Base-by-base conservation (phyloP, 2,797 vertebrate genomes). In the Centroberyx gerrardi region DNA sequence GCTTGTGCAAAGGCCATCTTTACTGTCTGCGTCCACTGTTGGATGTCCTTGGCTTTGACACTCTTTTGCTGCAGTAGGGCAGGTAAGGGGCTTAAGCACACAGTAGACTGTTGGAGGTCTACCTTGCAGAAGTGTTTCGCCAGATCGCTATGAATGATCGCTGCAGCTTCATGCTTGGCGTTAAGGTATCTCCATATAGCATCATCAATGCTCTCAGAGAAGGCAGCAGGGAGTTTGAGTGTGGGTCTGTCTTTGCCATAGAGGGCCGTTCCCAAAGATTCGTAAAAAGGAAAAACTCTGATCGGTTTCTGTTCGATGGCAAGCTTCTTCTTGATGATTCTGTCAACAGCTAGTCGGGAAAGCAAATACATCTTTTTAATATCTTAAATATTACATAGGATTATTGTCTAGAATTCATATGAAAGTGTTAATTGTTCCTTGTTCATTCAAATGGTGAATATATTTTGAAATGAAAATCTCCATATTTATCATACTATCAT, bases 281-380 rank as follows among this genome's bases (percentile, higher is more conserved):
- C 1, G 13, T 96, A 97, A 84, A 95, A 98, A 4, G 96, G 97
- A 80, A 96, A 96, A 62, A 97, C 94, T 68, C 66, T 95, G 62
- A 99, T 72, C 0, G 89, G 88, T 28, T 88, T 81, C 28, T 89
- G 81, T 58, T 83, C 83, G 68, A 97, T 87, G 0, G 6, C 28
- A 85, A 96, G 96, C 40, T 95, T 90, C 83, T 85, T 93, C 78
- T 85, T 76, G 70, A 96, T 40, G 73, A 97, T 76, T 70, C 68
- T 90, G 17, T 80, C 79, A 67, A 95, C 90, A 91, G 82, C 97
- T 99, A 85, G 36, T 85, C 88, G 17, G 53, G 72, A 68, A 83
- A 62, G 74, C n/a, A 44, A 28, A 36, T 51, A 67, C 54, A n/a
- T 40, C 38, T 22, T 17, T 33, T 14, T 1, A 64, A n/a, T 42